phyloP scores from a whole-genome alignment of 2,797 vertebrate species.

The Psittacula derbiana region DNA sequence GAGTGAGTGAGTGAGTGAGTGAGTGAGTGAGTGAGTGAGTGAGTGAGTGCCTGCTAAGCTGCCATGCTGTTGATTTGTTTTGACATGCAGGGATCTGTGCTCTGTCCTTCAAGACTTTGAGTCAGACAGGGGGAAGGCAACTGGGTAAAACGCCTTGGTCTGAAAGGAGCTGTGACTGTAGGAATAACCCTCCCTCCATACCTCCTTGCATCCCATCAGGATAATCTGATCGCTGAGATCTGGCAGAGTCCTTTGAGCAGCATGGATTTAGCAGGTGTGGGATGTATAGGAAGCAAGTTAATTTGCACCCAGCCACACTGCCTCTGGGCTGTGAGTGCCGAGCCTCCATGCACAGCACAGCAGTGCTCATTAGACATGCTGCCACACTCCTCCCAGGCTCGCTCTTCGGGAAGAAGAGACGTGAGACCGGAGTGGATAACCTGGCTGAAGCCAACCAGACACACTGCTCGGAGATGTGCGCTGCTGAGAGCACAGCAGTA shows the following conservation, averaged over 20 bases:
- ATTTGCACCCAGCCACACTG: not conserved
- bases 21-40: too few species aligned
- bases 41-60: not conserved
- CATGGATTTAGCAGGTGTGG: not conserved
- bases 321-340: not conserved
- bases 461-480: not conserved
- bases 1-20: too few species aligned
- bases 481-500: not conserved
- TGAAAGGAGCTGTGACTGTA: not conserved
- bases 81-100: not conserved
- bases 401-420: not conserved
- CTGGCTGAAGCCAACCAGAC: not conserved
- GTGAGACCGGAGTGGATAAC: not conserved
- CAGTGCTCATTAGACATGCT: not conserved
- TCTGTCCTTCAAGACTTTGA: not conserved
- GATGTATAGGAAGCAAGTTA: not conserved
- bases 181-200: not conserved
- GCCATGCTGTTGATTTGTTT: not conserved
- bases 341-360: not conserved
- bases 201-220: not conserved
- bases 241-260: not conserved
- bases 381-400: not conserved
- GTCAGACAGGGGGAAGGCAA: not conserved
- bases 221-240: not conserved
- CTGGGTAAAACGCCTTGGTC: not conserved